phyloP scores from a whole-genome alignment of 2,113 vertebrate genomes.

The Oceanites oceanicus region DNA sequence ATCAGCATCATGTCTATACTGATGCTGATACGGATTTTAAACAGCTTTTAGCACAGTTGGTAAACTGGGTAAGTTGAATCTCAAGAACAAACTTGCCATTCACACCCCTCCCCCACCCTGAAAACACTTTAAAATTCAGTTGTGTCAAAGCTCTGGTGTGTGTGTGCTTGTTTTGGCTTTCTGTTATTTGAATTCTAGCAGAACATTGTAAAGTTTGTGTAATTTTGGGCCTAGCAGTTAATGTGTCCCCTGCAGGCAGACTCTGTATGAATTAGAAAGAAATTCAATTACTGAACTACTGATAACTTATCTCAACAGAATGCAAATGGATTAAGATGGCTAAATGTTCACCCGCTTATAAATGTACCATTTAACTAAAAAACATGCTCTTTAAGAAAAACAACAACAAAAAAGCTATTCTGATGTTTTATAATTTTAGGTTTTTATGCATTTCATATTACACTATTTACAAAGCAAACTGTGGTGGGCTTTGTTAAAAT shows the following conservation, averaged over 20 bases:
- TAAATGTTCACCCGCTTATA: slow-evolving; percentile 45
- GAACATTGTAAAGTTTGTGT: slow-evolving; percentile 59
- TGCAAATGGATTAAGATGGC: slow-evolving; percentile 68
- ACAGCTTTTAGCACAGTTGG: not conserved
- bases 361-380: slow-evolving; percentile 37
- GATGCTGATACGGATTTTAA: not conserved
- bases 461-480: not conserved
- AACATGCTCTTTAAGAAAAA: not conserved
- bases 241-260: slow-evolving; percentile 72
- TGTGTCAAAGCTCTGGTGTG: not conserved
- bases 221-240: slow-evolving; percentile 67
- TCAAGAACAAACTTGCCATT: not conserved
- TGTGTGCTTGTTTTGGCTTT: slow-evolving; percentile 50
- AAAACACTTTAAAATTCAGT: not conserved
- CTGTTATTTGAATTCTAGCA: slow-evolving; percentile 59
- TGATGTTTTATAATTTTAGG: not conserved
- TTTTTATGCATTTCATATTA: not conserved
- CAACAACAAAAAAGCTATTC: not conserved
- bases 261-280: slow-evolving; percentile 68
- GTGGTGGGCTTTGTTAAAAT: not conserved
- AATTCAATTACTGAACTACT: slow-evolving; percentile 75
- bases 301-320: slow-evolving; percentile 74
- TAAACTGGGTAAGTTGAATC: not conserved
- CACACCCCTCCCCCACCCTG: not conserved
- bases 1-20: not conserved